Conservation (phyloP, 2,888 invertebrate genomes). For the Anarsia innoxiella region DNA sequence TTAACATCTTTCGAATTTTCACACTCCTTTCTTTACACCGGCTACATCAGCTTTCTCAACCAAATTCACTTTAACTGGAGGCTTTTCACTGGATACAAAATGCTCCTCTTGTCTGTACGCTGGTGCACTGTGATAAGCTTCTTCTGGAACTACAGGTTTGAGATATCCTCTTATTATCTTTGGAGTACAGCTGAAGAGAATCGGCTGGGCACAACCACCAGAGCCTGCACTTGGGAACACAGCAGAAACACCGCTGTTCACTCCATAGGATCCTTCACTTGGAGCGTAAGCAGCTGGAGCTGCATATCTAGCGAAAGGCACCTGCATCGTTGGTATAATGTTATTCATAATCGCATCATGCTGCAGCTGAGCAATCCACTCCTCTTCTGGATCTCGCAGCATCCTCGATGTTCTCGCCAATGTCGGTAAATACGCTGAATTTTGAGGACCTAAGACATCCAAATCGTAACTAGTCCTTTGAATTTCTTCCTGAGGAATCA, state of each 20-base stretch:
- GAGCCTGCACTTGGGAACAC: slow-evolving; percentile 22
- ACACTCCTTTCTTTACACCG: too few relatives aligned
- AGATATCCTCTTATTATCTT: slow-evolving; percentile 29
- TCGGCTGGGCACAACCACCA: slow-evolving; percentile 32
- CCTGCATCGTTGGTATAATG: slow-evolving; percentile 54
- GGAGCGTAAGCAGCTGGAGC: not conserved
- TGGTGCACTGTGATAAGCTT: not conserved
- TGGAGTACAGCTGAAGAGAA: slow-evolving; percentile 43
- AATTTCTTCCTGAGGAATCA: slow-evolving; percentile 15
- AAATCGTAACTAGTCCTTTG: slow-evolving; percentile 2
- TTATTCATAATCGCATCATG: slow-evolving; percentile 52
- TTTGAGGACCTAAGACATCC: slow-evolving; percentile 17
- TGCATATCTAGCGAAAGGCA: slow-evolving; percentile 33
- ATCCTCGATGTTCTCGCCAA: slow-evolving; percentile 22
- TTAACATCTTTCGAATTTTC: too few relatives aligned
- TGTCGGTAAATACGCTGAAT: slow-evolving; percentile 15
- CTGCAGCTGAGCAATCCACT: slow-evolving; percentile 37
- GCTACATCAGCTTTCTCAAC: not conserved
- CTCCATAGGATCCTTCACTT: too few relatives aligned
- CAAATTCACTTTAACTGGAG: not conserved
- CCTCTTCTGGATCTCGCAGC: slow-evolving; percentile 30
- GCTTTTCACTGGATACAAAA: too few relatives aligned
- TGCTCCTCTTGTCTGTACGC: slow-evolving; percentile 2
- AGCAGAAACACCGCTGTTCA: slow-evolving; percentile 18
- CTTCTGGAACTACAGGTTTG: not conserved